A percentile compares a stretch with the other conserved stretches of the same genome.
phyloP scores from a whole-genome alignment of 1,140 invertebrate species.

The Pectinophora gossypiella region DNA sequence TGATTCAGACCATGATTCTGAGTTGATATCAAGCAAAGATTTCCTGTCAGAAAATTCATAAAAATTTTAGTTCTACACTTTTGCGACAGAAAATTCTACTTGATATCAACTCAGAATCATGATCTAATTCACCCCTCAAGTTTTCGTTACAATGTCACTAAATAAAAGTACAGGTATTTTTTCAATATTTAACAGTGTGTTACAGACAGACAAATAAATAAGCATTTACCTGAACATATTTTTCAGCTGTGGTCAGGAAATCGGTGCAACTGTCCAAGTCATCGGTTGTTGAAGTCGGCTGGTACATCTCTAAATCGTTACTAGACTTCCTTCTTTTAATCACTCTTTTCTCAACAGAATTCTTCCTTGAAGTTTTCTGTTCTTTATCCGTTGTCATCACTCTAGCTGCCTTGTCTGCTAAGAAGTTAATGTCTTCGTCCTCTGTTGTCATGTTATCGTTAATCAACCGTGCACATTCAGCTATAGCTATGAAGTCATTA shows the following conservation, averaged over 20 bases:
- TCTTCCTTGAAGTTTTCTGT: slow-evolving; percentile 35
- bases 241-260: slow-evolving; percentile 43
- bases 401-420: slow-evolving; percentile 60
- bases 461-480: slow-evolving; percentile 53
- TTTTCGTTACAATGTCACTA: too few relatives aligned
- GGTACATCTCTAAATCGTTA: slow-evolving; percentile 64
- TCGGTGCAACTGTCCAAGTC: slow-evolving; percentile 53
- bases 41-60: too few relatives aligned
- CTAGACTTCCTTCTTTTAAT: slow-evolving; percentile 54
- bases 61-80: too few relatives aligned
- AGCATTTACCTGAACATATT: slow-evolving; percentile 61
- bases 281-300: slow-evolving; percentile 63
- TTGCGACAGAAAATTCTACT: too few relatives aligned
- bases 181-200: too few relatives aligned
- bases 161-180: too few relatives aligned
- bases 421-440: slow-evolving; percentile 55
- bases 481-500: slow-evolving; percentile 67
- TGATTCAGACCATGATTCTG: too few relatives aligned
- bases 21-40: too few relatives aligned
- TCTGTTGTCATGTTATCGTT: slow-evolving; percentile 37
- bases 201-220: too few relatives aligned
- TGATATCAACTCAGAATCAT: too few relatives aligned
- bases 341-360: slow-evolving; percentile 40
- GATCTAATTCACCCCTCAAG: too few relatives aligned
- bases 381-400: slow-evolving; percentile 63